Evolutionary conservation across 1,140 invertebrate genomes (phyloP).

Genomic region (Heliconius melpomene): DNA sequence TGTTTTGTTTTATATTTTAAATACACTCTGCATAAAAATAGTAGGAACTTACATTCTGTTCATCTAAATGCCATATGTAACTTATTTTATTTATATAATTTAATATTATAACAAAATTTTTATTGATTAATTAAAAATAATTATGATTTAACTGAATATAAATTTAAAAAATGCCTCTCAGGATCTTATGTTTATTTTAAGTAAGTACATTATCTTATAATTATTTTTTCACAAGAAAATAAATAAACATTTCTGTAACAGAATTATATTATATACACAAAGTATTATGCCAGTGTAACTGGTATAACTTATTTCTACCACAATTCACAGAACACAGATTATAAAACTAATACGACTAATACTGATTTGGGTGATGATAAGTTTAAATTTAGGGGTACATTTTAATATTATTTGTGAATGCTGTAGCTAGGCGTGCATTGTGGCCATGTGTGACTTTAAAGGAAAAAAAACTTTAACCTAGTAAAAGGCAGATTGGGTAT

Average conservation of each 20-base stretch:
- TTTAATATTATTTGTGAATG: background rate
- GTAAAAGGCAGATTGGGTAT: too few relatives aligned
- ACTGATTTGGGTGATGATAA: constrained; percentile 31
- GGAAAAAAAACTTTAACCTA: too few relatives aligned
- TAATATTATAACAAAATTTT: background rate
- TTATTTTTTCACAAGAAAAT: constrained; percentile 27
- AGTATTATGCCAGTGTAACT: constrained; percentile 17
- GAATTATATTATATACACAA: constrained; percentile 18
- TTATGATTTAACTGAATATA: constrained; percentile 17
- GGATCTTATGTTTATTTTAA: constrained; percentile 14
- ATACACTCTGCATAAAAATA: constrained; percentile 58
- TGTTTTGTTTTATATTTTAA: constrained; percentile 30
- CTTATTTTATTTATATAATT: constrained; percentile 18
- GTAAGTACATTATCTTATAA: constrained; percentile 21
- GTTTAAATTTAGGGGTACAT: background rate
- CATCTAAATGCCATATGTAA: constrained; percentile 55
- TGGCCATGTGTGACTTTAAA: too few relatives aligned
- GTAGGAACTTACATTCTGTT: constrained; percentile 63
- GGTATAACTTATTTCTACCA: constrained; percentile 14
- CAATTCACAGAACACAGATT: constrained; percentile 19
- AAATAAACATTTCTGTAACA: constrained; percentile 18
- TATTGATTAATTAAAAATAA: background rate
- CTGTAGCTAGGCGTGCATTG: too few relatives aligned
- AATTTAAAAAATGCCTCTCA: constrained; percentile 28
- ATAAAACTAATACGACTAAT: constrained; percentile 33